Evolutionary conservation across 2,797 vertebrate genomes (phyloP).

Genomic region (Sebastes oblongus): DNA sequence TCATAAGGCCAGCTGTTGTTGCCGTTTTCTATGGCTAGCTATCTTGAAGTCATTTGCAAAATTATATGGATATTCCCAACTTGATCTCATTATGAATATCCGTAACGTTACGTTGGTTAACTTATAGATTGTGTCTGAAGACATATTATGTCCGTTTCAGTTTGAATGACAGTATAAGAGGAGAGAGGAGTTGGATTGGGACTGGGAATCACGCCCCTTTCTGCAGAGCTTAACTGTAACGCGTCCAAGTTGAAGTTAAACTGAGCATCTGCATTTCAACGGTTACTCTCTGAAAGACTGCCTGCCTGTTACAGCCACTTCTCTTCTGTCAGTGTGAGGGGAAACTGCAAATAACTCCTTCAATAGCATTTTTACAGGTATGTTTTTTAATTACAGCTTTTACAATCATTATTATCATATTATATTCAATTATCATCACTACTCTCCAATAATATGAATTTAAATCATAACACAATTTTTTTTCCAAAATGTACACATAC

Average conservation of each 20-base stretch:
- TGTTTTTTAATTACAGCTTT: slow-evolving; percentile 83
- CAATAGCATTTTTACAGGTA: slow-evolving; percentile 67
- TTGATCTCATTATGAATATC: no score
- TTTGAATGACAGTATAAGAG: no score
- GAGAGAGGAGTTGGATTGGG: no score
- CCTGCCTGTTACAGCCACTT: neutral
- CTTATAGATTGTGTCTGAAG: no score
- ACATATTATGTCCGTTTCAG: no score
- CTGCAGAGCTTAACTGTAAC: neutral
- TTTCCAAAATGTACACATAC: slow-evolving; percentile 86
- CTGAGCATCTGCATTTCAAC: neutral
- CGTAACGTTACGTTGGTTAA: no score
- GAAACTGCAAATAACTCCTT: slow-evolving; percentile 33
- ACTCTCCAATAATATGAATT: slow-evolving; percentile 82
- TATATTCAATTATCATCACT: slow-evolving; percentile 82
- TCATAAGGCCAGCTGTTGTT: no score
- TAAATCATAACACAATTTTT: slow-evolving; percentile 83
- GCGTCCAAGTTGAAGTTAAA: neutral
- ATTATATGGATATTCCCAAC: no score
- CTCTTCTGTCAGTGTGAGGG: neutral
- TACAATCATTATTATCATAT: slow-evolving; percentile 83
- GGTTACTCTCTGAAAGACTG: neutral
- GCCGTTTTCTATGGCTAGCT: no score
- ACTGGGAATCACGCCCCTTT: neutral
- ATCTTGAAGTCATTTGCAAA: rapidly evolving